Evolutionary conservation across 2,888 invertebrate species (phyloP), one percentile per base, ranked within the genome.

Genomic region (Fissipunctia ypsillon): DNA sequence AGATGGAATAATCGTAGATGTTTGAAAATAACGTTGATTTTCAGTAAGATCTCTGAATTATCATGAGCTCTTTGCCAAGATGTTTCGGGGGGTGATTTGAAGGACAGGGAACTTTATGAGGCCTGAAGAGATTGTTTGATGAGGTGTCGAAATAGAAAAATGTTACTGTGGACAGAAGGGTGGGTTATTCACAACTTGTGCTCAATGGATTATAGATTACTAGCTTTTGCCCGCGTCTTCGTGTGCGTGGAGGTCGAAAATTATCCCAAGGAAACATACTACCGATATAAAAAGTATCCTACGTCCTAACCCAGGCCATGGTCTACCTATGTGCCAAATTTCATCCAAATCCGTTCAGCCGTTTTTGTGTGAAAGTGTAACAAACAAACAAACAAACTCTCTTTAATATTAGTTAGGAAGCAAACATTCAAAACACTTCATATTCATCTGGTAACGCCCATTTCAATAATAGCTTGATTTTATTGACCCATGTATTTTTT

Each of bases 401-500:
- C n/a, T n/a, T n/a, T n/a, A n/a, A n/a, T n/a, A n/a, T n/a, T n/a
- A n/a, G n/a, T n/a, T n/a, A n/a, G n/a, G n/a, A n/a, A n/a, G 22
- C 4, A 19, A 25, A 28, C 19, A 22, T 56, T 22, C 16, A 56
- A 25, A 22, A 14, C 1, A 43, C 35, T 73, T 25, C 19, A 31
- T 72, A 16, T 48, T 57, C 16, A 16, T 43, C n/a, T 73, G 25
- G 7, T 3, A 19, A 50, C 50, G 43, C 50, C 59, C 60, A 60
- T 43, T 48, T 64, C 0, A 64, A n/a, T 31, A 35, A 64, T 31
- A 25, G 12, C 25, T 61, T 14, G 9, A 28, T 78, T 78, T 78
- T 43, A 61, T 54, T 69, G 38, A 48, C 48, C 52, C 14, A 19
- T 35, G 45, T 41, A 60, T 59, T 66, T 75, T 74, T 77, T 60